These are phyloP conservation scores for Pelecanoides urinatrix DNA, from an alignment of 2,113 vertebrate species.

Conservation along the genomic window DNA sequence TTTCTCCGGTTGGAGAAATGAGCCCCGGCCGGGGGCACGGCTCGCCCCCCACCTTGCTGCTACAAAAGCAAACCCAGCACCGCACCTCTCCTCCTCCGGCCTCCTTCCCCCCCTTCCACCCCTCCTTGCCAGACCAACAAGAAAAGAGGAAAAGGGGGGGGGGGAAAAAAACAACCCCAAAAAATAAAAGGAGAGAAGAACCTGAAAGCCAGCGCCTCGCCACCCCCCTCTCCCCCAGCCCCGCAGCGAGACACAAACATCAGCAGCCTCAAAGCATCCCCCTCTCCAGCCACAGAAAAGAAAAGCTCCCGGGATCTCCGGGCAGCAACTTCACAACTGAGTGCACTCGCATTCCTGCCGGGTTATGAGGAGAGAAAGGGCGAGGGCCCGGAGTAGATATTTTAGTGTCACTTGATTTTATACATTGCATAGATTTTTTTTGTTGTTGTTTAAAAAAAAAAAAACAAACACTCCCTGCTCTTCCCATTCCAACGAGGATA, in stretches of 20 bases:
- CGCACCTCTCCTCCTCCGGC: not conserved
- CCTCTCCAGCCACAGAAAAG: slow-evolving; percentile 48
- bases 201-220: not conserved
- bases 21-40: not conserved
- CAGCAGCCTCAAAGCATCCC: slow-evolving; percentile 57
- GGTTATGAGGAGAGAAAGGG: slow-evolving; percentile 62
- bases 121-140: not conserved
- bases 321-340: slow-evolving; percentile 69
- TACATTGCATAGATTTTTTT: not conserved
- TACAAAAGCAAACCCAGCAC: slow-evolving; percentile 48
- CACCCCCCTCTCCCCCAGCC: not conserved
- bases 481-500: not conserved
- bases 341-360: slow-evolving; percentile 60
- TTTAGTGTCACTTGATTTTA: slow-evolving; percentile 58
- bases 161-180: no score
- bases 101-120: not conserved
- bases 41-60: slow-evolving; percentile 31
- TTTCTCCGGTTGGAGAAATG: not conserved
- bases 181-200: not conserved
- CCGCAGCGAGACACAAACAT: slow-evolving; percentile 43
- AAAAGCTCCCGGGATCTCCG: slow-evolving; percentile 60
- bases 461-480: not conserved
- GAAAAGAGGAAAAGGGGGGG: not conserved
- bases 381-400: slow-evolving; percentile 42
- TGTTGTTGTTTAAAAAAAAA: not conserved